phyloP scores from a whole-genome alignment of 2,113 vertebrate genomes.

The Callorhinus ursinus region DNA sequence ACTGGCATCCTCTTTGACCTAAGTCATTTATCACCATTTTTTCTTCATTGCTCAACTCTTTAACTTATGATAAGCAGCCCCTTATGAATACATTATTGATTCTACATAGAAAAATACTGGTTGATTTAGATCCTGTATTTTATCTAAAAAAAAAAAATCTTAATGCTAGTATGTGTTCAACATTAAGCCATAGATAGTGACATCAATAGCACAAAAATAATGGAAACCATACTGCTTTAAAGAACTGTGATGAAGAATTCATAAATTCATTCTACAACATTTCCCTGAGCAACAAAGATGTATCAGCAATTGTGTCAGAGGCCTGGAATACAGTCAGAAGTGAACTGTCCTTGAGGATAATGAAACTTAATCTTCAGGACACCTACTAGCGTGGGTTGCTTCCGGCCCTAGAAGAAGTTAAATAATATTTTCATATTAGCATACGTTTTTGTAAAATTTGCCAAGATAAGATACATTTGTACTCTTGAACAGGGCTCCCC shows the following conservation, averaged over 20 bases:
- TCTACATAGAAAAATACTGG: not conserved
- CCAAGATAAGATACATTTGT: not conserved
- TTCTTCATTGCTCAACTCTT: not conserved
- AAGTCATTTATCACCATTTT: not conserved
- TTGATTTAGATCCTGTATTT: not conserved
- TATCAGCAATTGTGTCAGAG: not conserved
- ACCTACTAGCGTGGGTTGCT: not conserved
- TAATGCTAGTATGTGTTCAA: not conserved
- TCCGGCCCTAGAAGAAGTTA: not conserved
- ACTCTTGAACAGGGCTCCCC: not conserved
- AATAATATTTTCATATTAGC: not conserved
- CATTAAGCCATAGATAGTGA: not conserved
- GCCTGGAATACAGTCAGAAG: not conserved
- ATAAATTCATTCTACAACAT: conserved; percentile 7
- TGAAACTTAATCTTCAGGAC: not conserved
- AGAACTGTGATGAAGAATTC: conserved; percentile 46
- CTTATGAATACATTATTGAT: conserved; percentile 11
- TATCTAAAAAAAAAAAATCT: not conserved
- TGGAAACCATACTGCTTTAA: conserved; percentile 20
- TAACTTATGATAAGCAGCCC: not conserved
- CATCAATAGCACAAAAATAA: not conserved
- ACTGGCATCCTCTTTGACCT: not conserved
- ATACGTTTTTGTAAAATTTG: not conserved
- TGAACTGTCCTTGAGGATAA: not conserved
- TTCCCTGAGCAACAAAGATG: not conserved